phyloP scores from a whole-genome alignment of 2,113 vertebrate species.

The Melanotaenia duboulayi region DNA sequence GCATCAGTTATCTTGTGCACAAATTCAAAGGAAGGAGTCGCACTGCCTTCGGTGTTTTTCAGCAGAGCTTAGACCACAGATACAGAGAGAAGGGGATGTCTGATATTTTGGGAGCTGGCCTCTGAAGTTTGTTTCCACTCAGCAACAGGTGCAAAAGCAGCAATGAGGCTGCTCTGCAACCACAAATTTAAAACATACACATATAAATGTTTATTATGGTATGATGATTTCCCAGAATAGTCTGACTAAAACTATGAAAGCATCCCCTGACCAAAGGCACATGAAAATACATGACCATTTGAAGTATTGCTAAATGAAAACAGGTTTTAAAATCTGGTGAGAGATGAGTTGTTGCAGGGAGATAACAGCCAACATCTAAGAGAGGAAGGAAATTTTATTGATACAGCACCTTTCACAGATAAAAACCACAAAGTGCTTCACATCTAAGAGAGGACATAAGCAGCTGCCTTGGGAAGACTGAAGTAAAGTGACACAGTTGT shows the following conservation, averaged over 20 bases:
- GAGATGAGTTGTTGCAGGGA: not conserved
- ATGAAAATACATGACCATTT: not conserved
- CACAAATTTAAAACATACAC: no score
- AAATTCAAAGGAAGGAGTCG: not conserved
- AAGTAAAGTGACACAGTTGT: no score
- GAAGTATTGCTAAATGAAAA: no score
- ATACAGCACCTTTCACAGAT: no score
- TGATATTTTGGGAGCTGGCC: not conserved
- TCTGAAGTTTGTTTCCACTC: not conserved
- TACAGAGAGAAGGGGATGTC: not conserved
- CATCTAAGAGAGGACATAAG: no score
- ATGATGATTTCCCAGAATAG: not conserved
- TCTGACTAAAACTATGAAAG: not conserved
- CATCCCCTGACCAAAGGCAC: not conserved
- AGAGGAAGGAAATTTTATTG: no score
- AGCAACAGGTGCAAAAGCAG: slow-evolving; percentile 3
- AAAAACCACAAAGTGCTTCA: no score
- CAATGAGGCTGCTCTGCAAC: no score
- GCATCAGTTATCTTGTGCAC: not conserved
- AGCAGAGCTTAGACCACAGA: not conserved
- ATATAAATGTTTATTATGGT: not conserved
- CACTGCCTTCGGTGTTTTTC: not conserved
- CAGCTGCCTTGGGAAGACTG: no score
- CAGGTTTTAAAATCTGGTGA: not conserved
- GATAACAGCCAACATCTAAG: not conserved